A percentile compares a stretch with the other conserved stretches of the same genome.
phyloP scores from a whole-genome alignment of 2,888 invertebrate species.

The Pterostichus niger region DNA sequence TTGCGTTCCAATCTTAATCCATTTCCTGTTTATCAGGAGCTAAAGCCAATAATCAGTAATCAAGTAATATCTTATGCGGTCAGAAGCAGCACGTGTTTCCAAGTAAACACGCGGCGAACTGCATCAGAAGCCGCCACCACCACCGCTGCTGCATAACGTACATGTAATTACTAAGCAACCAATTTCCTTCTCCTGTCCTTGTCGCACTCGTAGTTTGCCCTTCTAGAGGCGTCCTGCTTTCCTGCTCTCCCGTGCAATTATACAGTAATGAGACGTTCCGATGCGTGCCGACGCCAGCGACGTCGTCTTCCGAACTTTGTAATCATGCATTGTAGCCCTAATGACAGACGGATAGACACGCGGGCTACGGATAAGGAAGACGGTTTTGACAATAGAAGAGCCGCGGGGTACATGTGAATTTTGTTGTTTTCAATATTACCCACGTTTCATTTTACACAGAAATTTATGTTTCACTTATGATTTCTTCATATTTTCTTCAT shows the following conservation, averaged over 20 bases:
- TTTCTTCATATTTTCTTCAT: too few relatives aligned
- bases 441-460: too few relatives aligned
- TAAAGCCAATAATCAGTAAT: slow-evolving; percentile 41
- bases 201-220: not conserved
- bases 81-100: not conserved
- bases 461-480: too few relatives aligned
- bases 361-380: not conserved
- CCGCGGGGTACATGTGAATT: not conserved
- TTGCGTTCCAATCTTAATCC: not conserved
- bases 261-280: slow-evolving; percentile 45
- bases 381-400: slow-evolving; percentile 8
- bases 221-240: not conserved
- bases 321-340: slow-evolving; percentile 48
- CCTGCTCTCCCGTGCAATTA: slow-evolving; percentile 45
- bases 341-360: slow-evolving; percentile 28
- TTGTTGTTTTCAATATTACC: not conserved
- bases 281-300: slow-evolving; percentile 31
- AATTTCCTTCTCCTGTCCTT: slow-evolving; percentile 39
- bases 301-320: slow-evolving; percentile 43
- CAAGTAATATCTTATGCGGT: slow-evolving; percentile 44
- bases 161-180: slow-evolving; percentile 57
- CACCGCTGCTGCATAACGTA: not conserved
- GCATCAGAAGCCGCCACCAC: not conserved
- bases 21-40: not conserved
- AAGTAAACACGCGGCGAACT: not conserved